These are phyloP conservation scores for Rhabdophis nuchalis DNA, from an alignment of 2,797 vertebrate genomes.

Conservation along the genomic window DNA sequence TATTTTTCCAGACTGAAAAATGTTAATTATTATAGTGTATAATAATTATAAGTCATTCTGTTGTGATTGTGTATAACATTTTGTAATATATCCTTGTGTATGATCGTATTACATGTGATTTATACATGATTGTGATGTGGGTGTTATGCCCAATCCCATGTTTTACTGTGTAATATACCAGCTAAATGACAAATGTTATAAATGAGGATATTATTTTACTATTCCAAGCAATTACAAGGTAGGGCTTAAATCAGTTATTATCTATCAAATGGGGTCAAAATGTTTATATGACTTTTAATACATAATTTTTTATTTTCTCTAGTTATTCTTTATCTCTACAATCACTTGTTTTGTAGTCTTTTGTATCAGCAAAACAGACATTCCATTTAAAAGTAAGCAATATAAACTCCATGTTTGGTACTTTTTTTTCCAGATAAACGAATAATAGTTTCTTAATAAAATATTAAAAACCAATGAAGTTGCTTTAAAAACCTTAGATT, in stretches of 20 bases:
- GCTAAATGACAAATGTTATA: background rate
- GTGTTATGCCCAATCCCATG: background rate
- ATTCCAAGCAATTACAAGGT: background rate
- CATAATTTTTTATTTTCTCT: background rate
- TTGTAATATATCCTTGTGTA: background rate
- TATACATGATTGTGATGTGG: background rate
- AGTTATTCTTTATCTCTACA: background rate
- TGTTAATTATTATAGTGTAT: background rate
- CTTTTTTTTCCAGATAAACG: background rate
- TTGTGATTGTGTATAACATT: background rate
- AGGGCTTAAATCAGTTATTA: background rate
- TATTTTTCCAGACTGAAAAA: background rate
- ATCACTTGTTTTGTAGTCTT: background rate
- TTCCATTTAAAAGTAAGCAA: background rate
- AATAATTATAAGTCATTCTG: background rate
- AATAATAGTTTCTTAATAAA: background rate
- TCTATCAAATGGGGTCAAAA: background rate
- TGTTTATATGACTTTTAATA: background rate
- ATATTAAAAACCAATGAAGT: background rate
- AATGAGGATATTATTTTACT: background rate
- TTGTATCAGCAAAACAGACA: background rate
- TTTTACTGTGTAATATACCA: background rate
- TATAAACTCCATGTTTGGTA: background rate
- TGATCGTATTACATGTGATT: background rate
- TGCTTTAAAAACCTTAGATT: background rate